These are phyloP conservation scores for Leptobrachium leishanense DNA, from an alignment of 2,113 vertebrate species.

Conservation along the genomic window DNA sequence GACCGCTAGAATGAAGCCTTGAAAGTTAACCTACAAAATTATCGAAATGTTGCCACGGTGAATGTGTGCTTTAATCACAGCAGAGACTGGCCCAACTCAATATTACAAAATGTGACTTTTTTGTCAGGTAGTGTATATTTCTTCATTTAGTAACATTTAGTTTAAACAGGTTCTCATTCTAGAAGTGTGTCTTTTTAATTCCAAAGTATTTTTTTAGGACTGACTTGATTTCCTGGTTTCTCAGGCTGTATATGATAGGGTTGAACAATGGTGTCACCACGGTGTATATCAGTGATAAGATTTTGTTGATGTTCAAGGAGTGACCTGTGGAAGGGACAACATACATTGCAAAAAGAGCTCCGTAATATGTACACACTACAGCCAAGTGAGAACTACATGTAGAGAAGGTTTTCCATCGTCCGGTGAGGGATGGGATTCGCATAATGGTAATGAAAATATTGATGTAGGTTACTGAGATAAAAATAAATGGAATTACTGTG, in stretches of 20 bases:
- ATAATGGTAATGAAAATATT: slow-evolving; percentile 29
- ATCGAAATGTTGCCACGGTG: no score
- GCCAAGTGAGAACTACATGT: slow-evolving; percentile 41
- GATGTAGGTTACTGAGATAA: slow-evolving; percentile 26
- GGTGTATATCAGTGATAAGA: slow-evolving; percentile 28
- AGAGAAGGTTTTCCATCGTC: slow-evolving; percentile 36
- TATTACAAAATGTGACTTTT: no score
- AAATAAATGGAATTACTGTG: slow-evolving; percentile 24
- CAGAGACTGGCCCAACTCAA: no score
- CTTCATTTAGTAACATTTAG: no score
- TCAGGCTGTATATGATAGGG: slow-evolving; percentile 34
- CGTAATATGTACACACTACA: slow-evolving; percentile 47
- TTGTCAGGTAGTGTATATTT: no score
- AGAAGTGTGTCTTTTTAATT: neutral
- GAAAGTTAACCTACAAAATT: no score
- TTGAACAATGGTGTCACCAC: slow-evolving; percentile 32
- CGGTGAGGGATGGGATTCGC: slow-evolving; percentile 25
- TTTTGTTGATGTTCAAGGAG: slow-evolving; percentile 43
- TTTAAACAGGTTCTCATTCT: no score
- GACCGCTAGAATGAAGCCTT: no score
- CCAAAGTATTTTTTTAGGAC: neutral
- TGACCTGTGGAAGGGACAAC: slow-evolving; percentile 44
- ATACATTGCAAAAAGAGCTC: slow-evolving; percentile 50
- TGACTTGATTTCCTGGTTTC: slow-evolving; percentile 23
- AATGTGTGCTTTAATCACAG: no score